Conservation (phyloP, 2,888 invertebrate species). For the Athrips mouffetella region DNA sequence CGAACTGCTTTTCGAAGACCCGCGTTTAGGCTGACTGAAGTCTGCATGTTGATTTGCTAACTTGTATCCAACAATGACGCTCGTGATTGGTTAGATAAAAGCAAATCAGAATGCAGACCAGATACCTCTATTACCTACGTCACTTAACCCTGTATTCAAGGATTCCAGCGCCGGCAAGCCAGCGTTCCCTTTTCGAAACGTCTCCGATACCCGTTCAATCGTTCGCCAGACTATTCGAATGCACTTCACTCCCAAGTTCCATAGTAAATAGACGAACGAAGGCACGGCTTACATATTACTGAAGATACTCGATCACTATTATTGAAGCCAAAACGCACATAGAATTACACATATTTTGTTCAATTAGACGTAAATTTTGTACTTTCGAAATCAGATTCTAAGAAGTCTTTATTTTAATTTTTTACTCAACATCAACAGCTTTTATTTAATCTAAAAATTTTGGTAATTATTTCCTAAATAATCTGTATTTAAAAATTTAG, state of each 20-base stretch:
- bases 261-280: constrained; percentile 71
- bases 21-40: constrained; percentile 48
- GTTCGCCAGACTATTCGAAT: constrained; percentile 27
- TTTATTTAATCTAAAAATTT: constrained; percentile 50
- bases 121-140: constrained; percentile 42
- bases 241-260: constrained; percentile 29
- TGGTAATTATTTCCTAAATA: constrained; percentile 72
- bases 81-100: background rate
- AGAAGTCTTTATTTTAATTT: constrained; percentile 69
- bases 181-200: constrained; percentile 40
- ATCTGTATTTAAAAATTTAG: constrained; percentile 72
- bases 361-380: constrained; percentile 72
- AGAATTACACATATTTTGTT: constrained; percentile 66
- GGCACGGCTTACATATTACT: constrained; percentile 73
- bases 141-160: constrained; percentile 63
- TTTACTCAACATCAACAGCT: constrained; percentile 70
- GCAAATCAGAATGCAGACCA: background rate
- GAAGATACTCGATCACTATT: constrained; percentile 50
- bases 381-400: constrained; percentile 77
- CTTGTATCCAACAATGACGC: too few species aligned
- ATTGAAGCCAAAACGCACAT: constrained; percentile 73
- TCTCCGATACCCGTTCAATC: constrained; percentile 34
- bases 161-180: constrained; percentile 32
- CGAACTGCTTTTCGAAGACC: constrained; percentile 73
- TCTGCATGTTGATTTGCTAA: background rate